Percentiles rank a stretch among this genome's conserved stretches.
These are phyloP conservation scores for Antheraea mylitta DNA, from an alignment of 1,140 invertebrate species.

Conservation along the genomic window DNA sequence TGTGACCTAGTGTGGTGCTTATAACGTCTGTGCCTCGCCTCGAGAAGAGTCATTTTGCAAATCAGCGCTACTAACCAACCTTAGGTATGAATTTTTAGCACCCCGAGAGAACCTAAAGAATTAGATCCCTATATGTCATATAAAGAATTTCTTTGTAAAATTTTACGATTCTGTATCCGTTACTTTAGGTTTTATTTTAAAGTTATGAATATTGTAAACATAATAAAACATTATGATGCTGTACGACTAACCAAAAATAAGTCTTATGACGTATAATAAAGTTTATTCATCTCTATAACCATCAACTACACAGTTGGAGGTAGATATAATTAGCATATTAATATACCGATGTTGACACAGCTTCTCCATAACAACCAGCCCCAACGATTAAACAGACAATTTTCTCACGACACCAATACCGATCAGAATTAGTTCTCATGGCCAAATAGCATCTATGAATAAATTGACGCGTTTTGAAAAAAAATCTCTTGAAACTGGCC, in stretches of 20 bases:
- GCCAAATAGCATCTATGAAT: conserved; percentile 61
- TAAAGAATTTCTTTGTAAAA: too few species aligned
- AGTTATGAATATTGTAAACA: not conserved
- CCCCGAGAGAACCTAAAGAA: too few species aligned
- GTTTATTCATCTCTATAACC: not conserved
- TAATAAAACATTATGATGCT: not conserved
- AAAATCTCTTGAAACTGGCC: conserved; percentile 53
- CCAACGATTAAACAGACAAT: conserved; percentile 53
- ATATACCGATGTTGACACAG: conserved; percentile 65
- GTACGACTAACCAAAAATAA: not conserved
- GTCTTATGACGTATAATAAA: not conserved
- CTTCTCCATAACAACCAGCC: conserved; percentile 61
- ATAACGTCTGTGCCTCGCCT: too few species aligned
- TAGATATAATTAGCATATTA: conserved; percentile 55
- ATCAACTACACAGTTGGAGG: conserved; percentile 6
- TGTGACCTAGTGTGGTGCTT: too few species aligned
- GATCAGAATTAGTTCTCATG: conserved; percentile 41
- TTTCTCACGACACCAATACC: conserved; percentile 13
- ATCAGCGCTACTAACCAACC: too few species aligned
- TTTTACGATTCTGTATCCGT: too few species aligned
- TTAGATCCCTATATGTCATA: too few species aligned
- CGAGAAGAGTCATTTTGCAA: too few species aligned
- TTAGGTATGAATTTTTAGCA: too few species aligned
- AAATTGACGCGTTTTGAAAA: conserved; percentile 58
- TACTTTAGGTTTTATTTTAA: not conserved